phyloP scores from a whole-genome alignment of 2,888 invertebrate genomes.

The Hyposoter dolosus region DNA sequence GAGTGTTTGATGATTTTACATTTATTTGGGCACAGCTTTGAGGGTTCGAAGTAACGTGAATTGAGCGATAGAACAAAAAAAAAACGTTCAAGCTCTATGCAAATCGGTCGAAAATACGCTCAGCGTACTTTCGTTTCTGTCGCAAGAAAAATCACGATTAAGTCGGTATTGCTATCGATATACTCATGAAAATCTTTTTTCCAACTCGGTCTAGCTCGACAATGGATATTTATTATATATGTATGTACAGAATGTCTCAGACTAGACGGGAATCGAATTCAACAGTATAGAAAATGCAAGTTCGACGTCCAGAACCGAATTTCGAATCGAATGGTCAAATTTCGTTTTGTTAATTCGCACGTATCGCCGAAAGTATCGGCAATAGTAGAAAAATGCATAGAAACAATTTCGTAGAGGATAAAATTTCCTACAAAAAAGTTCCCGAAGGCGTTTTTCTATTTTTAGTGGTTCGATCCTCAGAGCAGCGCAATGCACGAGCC shows the following conservation, averaged over 20 bases:
- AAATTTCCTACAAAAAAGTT: neutral
- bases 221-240: neutral
- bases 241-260: neutral
- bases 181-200: conserved; percentile 12
- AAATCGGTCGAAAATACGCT: neutral
- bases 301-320: neutral
- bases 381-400: neutral
- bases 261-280: neutral
- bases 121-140: neutral
- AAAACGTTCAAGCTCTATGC: neutral
- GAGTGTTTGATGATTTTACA: neutral
- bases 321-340: neutral
- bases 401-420: neutral
- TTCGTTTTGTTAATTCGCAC: neutral
- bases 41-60: conserved; percentile 5
- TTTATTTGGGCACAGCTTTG: neutral
- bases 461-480: neutral
- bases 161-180: conserved; percentile 8
- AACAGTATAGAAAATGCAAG: neutral
- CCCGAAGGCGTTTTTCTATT: neutral
- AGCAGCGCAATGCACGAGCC: neutral
- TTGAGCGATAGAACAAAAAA: neutral
- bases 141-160: conserved; percentile 3
- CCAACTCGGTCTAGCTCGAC: neutral
- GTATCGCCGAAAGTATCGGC: neutral